Conservation (phyloP, 2,888 invertebrate species). For the Pandemis corylana region DNA sequence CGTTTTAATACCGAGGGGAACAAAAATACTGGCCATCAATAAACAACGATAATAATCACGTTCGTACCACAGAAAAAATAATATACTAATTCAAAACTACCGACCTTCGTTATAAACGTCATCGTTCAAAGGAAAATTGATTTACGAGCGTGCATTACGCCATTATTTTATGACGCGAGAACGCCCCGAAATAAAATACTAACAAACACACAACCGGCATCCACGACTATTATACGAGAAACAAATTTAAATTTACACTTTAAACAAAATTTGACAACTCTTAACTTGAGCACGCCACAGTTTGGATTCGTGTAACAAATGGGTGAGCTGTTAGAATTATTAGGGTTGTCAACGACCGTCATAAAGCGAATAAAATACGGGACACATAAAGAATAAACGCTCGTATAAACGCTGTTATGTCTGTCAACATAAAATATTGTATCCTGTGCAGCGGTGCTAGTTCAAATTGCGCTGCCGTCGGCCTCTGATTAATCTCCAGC, state of each 20-base stretch:
- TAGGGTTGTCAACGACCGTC: conserved; percentile 70
- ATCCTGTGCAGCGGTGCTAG: conserved; percentile 78
- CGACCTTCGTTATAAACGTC: conserved; percentile 79
- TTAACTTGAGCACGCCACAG: conserved; percentile 51
- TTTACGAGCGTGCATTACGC: conserved; percentile 82
- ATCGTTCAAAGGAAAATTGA: conserved; percentile 81
- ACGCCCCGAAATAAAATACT: conserved; percentile 84
- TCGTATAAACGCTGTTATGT: conserved; percentile 84
- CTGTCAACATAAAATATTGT: conserved; percentile 85
- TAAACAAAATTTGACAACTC: conserved; percentile 42
- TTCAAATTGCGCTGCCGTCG: conserved; percentile 79
- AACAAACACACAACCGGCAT: conserved; percentile 84
- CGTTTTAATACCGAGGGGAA: conserved; percentile 39
- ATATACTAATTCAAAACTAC: conserved; percentile 74
- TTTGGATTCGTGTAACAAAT: conserved; percentile 49
- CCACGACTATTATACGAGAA: conserved; percentile 79
- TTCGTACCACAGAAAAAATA: conserved; percentile 59
- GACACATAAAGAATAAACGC: conserved; percentile 83
- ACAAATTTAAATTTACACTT: conserved; percentile 51
- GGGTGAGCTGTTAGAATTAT: conserved; percentile 45
- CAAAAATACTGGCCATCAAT: conserved; percentile 58
- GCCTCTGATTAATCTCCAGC: conserved; percentile 69
- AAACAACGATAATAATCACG: conserved; percentile 67
- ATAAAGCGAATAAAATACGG: conserved; percentile 85
- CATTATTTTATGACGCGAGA: conserved; percentile 84